Base-by-base conservation (phyloP, 35 echinoderm and acorn worm genomes). In the Eucidaris tribuloides region DNA sequence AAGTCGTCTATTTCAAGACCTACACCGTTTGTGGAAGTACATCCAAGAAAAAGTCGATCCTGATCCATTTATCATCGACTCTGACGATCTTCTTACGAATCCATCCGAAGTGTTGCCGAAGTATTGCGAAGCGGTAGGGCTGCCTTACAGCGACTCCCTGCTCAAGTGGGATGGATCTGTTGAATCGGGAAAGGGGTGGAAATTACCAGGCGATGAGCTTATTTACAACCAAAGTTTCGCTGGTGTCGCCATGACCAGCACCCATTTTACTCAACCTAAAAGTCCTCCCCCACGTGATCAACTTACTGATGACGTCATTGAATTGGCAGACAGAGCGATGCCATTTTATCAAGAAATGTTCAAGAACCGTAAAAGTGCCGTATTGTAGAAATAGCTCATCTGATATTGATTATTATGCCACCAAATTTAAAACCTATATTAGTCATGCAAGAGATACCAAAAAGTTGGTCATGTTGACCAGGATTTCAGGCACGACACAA, bases 11-110 rank as follows among this genome's bases (percentile, higher is more conserved):
- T 79, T 58, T 46, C 42, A 48, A 42, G 76, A 87, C 14, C 48
- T 54, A 17, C 80, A 87, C 27, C 74, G 80, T 19, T 14, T 87
- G 35, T 65, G 36, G n/a, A 49, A 87, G 45, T 63, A 87, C 57
- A 42, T 87, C 45, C 34, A 68, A 42, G 28, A 38, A 1, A 79
- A 87, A 33, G 2, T 85, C 0, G 89, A 59, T 9, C 44, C 62
- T 0, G 46, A 84, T 2, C 77, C 89, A 1, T 33, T 86, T 7
- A 43, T 92, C 20, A 76, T 92, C 7, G 89, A 92, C 59, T 17
- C 76, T 13, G 89, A 92, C 46, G 89, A 92, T 37, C 60, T 92
- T 1, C 13, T 86, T 4, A 27, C 44, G 37, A 81, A 92, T 45
- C 89, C 89, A 7, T 56, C 33, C 33, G 66, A 58, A 4, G 45